phyloP scores from a whole-genome alignment of 2,888 invertebrate species.

The Tricholauxania praeusta region DNA sequence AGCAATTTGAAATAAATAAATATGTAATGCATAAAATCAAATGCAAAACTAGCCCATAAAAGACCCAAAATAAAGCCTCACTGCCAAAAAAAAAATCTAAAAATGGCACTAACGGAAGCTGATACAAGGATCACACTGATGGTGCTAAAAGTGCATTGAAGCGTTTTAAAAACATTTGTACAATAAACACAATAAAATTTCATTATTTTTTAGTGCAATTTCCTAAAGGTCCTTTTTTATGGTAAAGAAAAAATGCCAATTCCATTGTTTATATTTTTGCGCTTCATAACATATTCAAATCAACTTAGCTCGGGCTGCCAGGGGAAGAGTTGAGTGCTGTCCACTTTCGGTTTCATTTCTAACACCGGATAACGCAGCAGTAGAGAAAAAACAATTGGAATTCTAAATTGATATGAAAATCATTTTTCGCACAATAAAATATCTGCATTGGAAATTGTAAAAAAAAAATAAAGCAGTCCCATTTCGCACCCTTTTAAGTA shows the following conservation, averaged over 20 bases:
- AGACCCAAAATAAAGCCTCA: too few species aligned
- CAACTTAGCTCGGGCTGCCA: not conserved
- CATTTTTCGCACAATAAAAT: slow-evolving; percentile 39
- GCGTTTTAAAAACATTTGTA: slow-evolving; percentile 12
- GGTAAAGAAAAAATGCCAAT: not conserved
- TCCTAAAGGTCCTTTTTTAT: slow-evolving; percentile 13
- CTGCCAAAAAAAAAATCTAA: not conserved
- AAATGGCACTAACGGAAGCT: not conserved
- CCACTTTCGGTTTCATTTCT: slow-evolving; percentile 35
- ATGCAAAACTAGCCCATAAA: not conserved
- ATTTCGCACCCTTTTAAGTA: slow-evolving; percentile 33
- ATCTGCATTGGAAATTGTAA: slow-evolving; percentile 48
- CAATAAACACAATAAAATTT: slow-evolving; percentile 39
- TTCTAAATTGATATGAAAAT: slow-evolving; percentile 40
- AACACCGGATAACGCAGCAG: slow-evolving; percentile 1
- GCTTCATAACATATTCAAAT: slow-evolving; percentile 39
- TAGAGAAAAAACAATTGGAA: slow-evolving; percentile 1
- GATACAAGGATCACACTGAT: not conserved
- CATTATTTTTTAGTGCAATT: slow-evolving; percentile 38
- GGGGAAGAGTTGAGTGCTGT: not conserved
- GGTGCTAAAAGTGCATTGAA: slow-evolving; percentile 30
- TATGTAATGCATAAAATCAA: slow-evolving; percentile 12
- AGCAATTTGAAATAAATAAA: slow-evolving; percentile 28
- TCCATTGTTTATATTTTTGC: slow-evolving; percentile 29
- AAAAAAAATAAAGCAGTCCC: slow-evolving; percentile 32